Conservation (phyloP, 2,888 invertebrate genomes). For the Tryphoninae sp. region DNA sequence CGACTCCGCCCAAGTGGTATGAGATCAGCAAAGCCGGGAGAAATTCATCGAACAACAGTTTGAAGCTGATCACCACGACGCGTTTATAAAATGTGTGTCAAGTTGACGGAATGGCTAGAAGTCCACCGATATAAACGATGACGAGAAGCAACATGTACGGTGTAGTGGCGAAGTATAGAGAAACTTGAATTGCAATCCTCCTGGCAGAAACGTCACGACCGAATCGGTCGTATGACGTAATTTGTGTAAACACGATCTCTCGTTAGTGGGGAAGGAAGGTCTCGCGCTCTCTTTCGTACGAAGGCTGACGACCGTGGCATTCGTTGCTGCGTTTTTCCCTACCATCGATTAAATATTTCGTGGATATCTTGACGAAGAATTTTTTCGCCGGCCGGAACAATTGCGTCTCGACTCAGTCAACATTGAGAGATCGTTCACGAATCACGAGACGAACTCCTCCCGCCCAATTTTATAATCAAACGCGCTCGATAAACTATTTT, state of each 20-base stretch:
- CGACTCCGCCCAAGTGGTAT: constrained; percentile 8
- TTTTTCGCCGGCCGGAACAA: constrained; percentile 31
- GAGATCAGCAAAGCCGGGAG: constrained; percentile 23
- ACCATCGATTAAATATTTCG: constrained; percentile 37
- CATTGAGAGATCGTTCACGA: constrained; percentile 26
- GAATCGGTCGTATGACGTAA: constrained; percentile 76
- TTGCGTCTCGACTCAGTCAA: constrained; percentile 35
- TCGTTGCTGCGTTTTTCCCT: constrained; percentile 40
- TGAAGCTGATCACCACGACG: constrained; percentile 33
- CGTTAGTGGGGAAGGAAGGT: constrained; percentile 44
- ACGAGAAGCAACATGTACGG: constrained; percentile 11
- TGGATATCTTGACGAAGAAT: constrained; percentile 31
- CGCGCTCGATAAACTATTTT: background rate
- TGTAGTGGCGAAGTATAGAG: constrained; percentile 20
- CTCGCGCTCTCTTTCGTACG: constrained; percentile 49
- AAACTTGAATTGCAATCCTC: constrained; percentile 49
- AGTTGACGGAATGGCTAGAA: constrained; percentile 33
- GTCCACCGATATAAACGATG: constrained; percentile 30
- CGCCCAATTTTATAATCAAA: background rate
- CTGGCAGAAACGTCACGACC: constrained; percentile 70
- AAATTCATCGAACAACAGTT: constrained; percentile 10
- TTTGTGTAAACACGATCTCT: constrained; percentile 62
- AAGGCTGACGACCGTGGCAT: constrained; percentile 66
- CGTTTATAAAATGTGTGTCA: constrained; percentile 42
- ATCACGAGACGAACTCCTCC: constrained; percentile 3